These are phyloP conservation scores for Sebastolobus alascanus DNA, from an alignment of 2,797 vertebrate species.

Conservation along the genomic window DNA sequence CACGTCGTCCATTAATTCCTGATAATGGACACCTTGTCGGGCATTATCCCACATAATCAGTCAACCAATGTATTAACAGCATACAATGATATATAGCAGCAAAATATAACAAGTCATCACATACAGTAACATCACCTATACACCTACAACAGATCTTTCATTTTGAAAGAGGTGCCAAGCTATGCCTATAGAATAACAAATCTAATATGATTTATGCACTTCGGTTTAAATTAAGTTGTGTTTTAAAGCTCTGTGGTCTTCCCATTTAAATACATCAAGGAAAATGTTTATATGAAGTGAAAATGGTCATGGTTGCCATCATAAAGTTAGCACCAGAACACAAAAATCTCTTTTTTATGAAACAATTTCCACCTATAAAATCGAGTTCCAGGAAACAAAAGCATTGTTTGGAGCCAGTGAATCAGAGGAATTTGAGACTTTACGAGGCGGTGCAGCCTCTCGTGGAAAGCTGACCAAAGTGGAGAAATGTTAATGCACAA, in stretches of 20 bases:
- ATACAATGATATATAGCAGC: not conserved
- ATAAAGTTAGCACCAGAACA: slow-evolving; percentile 54
- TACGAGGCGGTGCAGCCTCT: slow-evolving; percentile 27
- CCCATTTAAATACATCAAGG: slow-evolving; percentile 20
- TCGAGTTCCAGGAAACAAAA: slow-evolving; percentile 57
- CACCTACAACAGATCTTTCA: not conserved
- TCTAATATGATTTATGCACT: not conserved
- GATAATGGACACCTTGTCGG: not conserved
- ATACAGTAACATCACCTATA: not conserved
- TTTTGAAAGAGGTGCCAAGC: not conserved
- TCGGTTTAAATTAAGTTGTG: not conserved
- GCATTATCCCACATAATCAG: not conserved
- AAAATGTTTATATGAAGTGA: slow-evolving; percentile 27
- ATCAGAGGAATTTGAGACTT: slow-evolving; percentile 50
- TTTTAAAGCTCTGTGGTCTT: slow-evolving; percentile 19
- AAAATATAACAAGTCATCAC: not conserved
- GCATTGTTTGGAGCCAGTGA: slow-evolving; percentile 56
- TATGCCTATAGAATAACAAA: not conserved
- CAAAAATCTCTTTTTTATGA: slow-evolving; percentile 46
- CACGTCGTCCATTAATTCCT: not conserved
- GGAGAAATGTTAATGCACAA: slow-evolving; percentile 12
- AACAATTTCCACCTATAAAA: slow-evolving; percentile 64
- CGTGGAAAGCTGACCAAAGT: slow-evolving; percentile 33
- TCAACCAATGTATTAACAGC: not conserved
- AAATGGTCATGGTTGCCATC: not conserved